These are phyloP conservation scores for Latrodectus hesperus DNA, from an alignment of 2,888 invertebrate genomes.

Conservation along the genomic window DNA sequence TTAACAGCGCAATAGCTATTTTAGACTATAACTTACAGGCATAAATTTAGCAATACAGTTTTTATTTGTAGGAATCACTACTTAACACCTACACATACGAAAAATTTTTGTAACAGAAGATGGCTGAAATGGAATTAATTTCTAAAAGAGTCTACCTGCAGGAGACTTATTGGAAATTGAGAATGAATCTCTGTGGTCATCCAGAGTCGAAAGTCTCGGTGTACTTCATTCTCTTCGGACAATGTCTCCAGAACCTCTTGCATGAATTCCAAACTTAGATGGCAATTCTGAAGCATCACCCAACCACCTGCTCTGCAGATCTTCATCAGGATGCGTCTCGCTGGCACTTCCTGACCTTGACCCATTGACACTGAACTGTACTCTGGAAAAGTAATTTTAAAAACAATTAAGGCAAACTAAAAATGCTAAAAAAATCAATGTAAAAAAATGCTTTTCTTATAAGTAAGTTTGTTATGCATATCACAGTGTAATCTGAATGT, in stretches of 20 bases:
- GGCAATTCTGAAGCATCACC: constrained; percentile 96
- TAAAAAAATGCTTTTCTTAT: too few species aligned
- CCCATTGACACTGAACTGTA: constrained; percentile 94
- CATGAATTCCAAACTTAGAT: constrained; percentile 94
- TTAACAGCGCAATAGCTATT: too few species aligned
- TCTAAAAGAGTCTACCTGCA: constrained; percentile 75
- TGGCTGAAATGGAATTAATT: neutral
- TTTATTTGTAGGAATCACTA: too few species aligned
- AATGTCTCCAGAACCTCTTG: constrained; percentile 92
- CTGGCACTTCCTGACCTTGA: constrained; percentile 94
- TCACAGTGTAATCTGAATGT: too few species aligned
- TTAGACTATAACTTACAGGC: too few species aligned
- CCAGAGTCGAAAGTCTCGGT: constrained; percentile 91
- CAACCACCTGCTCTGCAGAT: constrained; percentile 89
- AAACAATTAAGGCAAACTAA: neutral
- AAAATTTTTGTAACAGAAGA: too few species aligned
- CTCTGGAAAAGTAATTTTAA: constrained; percentile 70
- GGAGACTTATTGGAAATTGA: constrained; percentile 90
- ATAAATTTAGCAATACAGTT: too few species aligned
- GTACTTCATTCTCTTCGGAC: constrained; percentile 87
- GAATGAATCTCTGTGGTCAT: constrained; percentile 95
- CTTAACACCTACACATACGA: too few species aligned
- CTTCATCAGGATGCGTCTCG: constrained; percentile 86
- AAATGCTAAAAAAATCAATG: too few species aligned
- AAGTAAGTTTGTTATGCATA: too few species aligned